Conservation (phyloP, 2,888 invertebrate genomes). For the Eulithis prunata region DNA sequence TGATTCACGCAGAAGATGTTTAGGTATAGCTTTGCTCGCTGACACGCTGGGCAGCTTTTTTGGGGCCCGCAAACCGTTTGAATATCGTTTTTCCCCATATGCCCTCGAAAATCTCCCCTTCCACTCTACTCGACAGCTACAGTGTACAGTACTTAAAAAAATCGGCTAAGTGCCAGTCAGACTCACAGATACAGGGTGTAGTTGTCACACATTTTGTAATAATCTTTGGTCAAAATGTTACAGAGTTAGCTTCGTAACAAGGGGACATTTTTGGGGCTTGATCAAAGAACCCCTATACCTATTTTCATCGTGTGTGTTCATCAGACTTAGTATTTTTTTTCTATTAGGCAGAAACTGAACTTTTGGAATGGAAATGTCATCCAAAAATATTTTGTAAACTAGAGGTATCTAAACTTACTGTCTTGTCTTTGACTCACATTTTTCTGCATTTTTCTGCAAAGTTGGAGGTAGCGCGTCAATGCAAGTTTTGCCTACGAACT, state of each 20-base stretch:
- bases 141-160: slow-evolving; percentile 12
- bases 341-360: no score
- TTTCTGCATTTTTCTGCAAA: no score
- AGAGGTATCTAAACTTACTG: no score
- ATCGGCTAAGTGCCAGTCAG: slow-evolving; percentile 12
- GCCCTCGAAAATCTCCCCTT: slow-evolving; percentile 3
- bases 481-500: no score
- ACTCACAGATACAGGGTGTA: slow-evolving; percentile 8
- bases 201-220: slow-evolving; percentile 13
- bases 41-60: background rate
- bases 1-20: background rate
- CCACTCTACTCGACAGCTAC: slow-evolving; percentile 5
- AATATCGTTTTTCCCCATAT: slow-evolving; percentile 7
- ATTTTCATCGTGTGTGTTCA: no score
- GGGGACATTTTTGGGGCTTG: background rate
- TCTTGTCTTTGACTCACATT: no score
- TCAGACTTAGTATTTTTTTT: no score
- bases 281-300: background rate
- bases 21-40: background rate
- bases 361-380: no score
- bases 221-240: slow-evolving; percentile 16
- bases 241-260: background rate
- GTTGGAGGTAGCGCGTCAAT: no score
- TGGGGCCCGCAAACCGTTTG: slow-evolving; percentile 3
- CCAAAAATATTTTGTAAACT: no score